Evolutionary conservation across 2,888 invertebrate genomes (phyloP).

Genomic region (Hypselothyrea guttata): DNA sequence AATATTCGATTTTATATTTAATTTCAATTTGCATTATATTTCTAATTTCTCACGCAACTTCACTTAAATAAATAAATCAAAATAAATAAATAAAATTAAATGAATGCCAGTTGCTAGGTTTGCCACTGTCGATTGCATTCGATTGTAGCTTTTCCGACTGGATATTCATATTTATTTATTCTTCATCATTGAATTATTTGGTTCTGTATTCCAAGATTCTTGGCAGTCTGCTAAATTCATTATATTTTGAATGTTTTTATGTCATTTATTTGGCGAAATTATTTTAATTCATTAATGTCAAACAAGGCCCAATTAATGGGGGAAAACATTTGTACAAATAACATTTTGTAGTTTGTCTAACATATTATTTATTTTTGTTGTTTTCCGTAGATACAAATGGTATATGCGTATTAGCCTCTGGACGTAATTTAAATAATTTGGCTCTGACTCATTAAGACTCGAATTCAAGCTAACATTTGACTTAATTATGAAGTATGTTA

Average conservation of each 20-base stretch:
- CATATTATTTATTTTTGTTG: neutral
- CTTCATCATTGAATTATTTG: too few relatives aligned
- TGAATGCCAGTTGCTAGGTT: too few relatives aligned
- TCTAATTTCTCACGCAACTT: too few relatives aligned
- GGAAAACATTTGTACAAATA: slow-evolving; percentile 58
- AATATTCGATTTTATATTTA: too few relatives aligned
- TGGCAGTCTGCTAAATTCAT: slow-evolving; percentile 8
- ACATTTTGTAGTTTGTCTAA: slow-evolving; percentile 20
- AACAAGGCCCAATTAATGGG: slow-evolving; percentile 27
- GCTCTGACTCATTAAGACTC: slow-evolving; percentile 11
- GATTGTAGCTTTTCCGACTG: too few relatives aligned
- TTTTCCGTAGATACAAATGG: too few relatives aligned
- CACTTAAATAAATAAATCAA: too few relatives aligned
- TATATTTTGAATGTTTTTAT: slow-evolving; percentile 10
- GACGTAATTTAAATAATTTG: slow-evolving; percentile 23
- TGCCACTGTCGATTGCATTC: too few relatives aligned
- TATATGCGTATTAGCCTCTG: slow-evolving; percentile 1
- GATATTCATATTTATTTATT: too few relatives aligned
- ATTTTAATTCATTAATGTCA: slow-evolving; percentile 57
- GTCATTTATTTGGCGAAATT: slow-evolving; percentile 23
- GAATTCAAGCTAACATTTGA: neutral
- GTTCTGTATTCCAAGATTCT: slow-evolving; percentile 1
- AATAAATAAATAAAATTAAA: too few relatives aligned
- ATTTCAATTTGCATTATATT: too few relatives aligned
- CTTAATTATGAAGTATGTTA: neutral